Base-by-base conservation (phyloP, 2,797 vertebrate species). In the Pangasius djambal region DNA sequence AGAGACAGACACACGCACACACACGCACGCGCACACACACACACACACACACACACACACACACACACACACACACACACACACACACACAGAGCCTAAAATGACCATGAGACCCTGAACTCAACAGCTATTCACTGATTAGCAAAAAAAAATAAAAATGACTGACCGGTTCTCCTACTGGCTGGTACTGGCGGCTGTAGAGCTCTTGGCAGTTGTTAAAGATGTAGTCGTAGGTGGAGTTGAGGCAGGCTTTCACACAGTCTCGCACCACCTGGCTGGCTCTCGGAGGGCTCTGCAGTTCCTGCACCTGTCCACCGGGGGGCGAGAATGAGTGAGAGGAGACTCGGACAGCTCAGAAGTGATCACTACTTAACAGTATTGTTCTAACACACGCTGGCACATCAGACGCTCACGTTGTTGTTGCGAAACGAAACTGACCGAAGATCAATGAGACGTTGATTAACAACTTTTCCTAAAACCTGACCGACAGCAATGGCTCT, bases 151-250 rank as follows among this genome's bases (percentile, higher is more conserved):
- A 25, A 55, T 12, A 16, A n/a, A 63, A 63, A n/a, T 44, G 88
- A 96, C 97, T 96, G 90, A 98, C 98, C 6, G 95, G 93, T 91
- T 98, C 98, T 52, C 90, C 87, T 89, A 57, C 72, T 48, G 97
- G 95, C 86, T 98, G 98, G 93, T 99, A 99, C 93, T 99, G 98
- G 55, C 94, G 96, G 94, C 96, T 98, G 94, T 99, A 99, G 44
- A 99, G 94, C 90, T 99, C 98, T 0, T 99, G 97, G 91, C 98
- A 99, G 88, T 99, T 99, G 92, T 99, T 98, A 95, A 99, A 99
- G 95, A 99, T 98, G 94, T 99, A 99, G 91, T 99, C 98, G 0
- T 99, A 99, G 0, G 98, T 99, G 25, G 99, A 99, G 93, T 99
- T 99, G 91, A 99, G 97, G 90, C 98, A 99, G 90, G 99, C 99